Evolutionary conservation across 2,888 invertebrate genomes (phyloP), one percentile per base, ranked within the genome.

Genomic region (Lasioglossum leucozonium): DNA sequence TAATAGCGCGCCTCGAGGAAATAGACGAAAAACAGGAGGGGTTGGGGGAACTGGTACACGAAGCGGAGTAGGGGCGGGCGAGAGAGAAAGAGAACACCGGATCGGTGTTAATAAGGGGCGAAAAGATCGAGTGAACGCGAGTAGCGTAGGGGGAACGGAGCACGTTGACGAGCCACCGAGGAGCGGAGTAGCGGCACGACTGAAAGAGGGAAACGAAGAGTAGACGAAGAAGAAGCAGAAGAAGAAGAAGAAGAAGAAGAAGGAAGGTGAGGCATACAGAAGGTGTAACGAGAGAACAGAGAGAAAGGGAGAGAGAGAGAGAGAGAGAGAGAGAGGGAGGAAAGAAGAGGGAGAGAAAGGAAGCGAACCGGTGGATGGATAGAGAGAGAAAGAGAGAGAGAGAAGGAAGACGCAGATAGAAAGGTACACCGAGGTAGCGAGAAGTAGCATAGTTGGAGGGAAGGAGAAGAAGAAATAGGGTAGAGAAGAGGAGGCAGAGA

Each of bases 51-150:
- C 62, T 62, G 62, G 62, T 62, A 34, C 3, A 18, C 30, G 16
- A 30, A 11, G 11, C 55, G 62, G 62, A 62, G 62, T 62, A 62
- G 62, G 62, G 62, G 30, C 62, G 62, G 11, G 4, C 5, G 40
- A 30, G 26, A 10, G 40, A 42, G 11, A 37, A 26, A 18, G 37
- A 37, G 40, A 37, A 58, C 16, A 34, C 22, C 18, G 44, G 65
- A 30, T 67, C 67, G 30, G 76, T 42, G 65, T 65, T 76, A 69
- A 69, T 69, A 72, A 71, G 55, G 58, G 42, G 67, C 67, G 75
- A 72, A 40, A 73, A 74, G 44, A 79, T 71, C 4, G 44, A 37
- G 72, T 26, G 51, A 65, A 47, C 30, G 51, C 30, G 51, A 65
- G 40, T 16, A 13, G n/a, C 34, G 55, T 10, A 62, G 65, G 37